These are phyloP conservation scores for Xylophagus ater DNA, from an alignment of 2,888 invertebrate genomes.

Conservation along the genomic window DNA sequence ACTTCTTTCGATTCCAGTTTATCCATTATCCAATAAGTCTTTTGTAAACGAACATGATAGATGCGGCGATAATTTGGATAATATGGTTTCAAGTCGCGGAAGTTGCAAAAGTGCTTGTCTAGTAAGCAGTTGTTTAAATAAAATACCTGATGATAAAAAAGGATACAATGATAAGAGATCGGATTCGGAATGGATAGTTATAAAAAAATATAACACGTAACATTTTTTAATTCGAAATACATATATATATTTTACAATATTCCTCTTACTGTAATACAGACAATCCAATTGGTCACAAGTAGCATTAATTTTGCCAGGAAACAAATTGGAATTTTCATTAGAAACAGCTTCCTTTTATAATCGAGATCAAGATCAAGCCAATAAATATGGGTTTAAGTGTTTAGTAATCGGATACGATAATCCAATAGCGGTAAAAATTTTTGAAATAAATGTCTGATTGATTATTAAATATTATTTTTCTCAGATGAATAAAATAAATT, in stretches of 20 bases:
- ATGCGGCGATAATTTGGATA: no score
- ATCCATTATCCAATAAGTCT: constrained; percentile 21
- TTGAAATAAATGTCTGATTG: constrained; percentile 21
- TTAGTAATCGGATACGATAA: constrained; percentile 73
- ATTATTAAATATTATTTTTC: constrained; percentile 9
- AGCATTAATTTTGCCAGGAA: constrained; percentile 78
- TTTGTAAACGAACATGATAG: no score
- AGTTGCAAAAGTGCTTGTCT: constrained; percentile 25
- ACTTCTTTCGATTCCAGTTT: constrained; percentile 55
- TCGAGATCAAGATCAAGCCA: constrained; percentile 75
- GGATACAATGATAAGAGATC: constrained; percentile 19
- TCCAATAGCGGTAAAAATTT: constrained; percentile 43
- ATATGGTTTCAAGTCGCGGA: constrained; percentile 23
- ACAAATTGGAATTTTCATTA: constrained; percentile 87
- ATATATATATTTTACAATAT: neutral
- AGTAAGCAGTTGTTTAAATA: constrained; percentile 26
- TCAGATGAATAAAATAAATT: constrained; percentile 34
- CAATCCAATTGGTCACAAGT: constrained; percentile 67
- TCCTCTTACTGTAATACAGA: constrained; percentile 20
- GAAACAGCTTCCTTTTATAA: constrained; percentile 94
- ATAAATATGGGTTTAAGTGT: constrained; percentile 68
- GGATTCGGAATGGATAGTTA: constrained; percentile 47
- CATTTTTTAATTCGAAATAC: constrained; percentile 7
- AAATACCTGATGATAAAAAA: constrained; percentile 26
- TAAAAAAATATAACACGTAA: constrained; percentile 52